These are phyloP conservation scores for Upupa epops DNA, from an alignment of 2,113 vertebrate genomes.

Conservation along the genomic window DNA sequence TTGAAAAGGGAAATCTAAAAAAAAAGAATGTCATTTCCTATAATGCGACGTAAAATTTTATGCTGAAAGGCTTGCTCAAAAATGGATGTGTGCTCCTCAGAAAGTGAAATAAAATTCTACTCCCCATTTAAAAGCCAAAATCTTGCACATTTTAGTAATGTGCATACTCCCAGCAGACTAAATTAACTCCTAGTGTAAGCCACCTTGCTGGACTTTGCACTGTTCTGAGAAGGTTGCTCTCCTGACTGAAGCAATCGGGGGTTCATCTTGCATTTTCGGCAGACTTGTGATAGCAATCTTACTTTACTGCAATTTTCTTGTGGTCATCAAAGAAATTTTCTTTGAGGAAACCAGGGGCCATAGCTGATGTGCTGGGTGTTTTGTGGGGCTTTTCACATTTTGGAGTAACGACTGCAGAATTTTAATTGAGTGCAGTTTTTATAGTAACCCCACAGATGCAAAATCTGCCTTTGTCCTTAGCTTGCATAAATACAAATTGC, in stretches of 20 bases:
- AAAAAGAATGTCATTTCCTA: conserved; percentile 69
- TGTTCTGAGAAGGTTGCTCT: conserved; percentile 8
- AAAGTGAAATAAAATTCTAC: conserved; percentile 65
- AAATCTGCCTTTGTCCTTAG: not conserved
- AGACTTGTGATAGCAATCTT: conserved; percentile 26
- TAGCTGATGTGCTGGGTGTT: conserved; percentile 30
- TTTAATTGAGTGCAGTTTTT: conserved; percentile 39
- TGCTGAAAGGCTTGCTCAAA: conserved; percentile 62
- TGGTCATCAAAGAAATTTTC: conserved; percentile 49
- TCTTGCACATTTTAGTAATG: conserved; percentile 25
- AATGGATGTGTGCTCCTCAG: conserved; percentile 52
- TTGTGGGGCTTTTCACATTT: conserved; percentile 13
- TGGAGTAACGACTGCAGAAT: conserved; percentile 23
- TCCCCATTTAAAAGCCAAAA: conserved; percentile 45
- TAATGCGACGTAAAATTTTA: conserved; percentile 69
- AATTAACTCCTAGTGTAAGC: conserved; percentile 44
- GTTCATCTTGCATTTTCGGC: conserved; percentile 45
- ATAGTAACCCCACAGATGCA: conserved; percentile 37
- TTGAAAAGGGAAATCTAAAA: conserved; percentile 75
- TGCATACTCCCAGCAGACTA: conserved; percentile 24
- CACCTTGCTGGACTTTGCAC: conserved; percentile 28
- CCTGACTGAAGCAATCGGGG: conserved; percentile 35
- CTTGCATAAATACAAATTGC: not conserved
- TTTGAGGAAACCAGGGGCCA: conserved; percentile 38
- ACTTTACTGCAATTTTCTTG: conserved; percentile 45